Evolutionary conservation across 2,797 vertebrate species (phyloP), one percentile per base, ranked within the genome.

Genomic region (Epinephelus coioides): DNA sequence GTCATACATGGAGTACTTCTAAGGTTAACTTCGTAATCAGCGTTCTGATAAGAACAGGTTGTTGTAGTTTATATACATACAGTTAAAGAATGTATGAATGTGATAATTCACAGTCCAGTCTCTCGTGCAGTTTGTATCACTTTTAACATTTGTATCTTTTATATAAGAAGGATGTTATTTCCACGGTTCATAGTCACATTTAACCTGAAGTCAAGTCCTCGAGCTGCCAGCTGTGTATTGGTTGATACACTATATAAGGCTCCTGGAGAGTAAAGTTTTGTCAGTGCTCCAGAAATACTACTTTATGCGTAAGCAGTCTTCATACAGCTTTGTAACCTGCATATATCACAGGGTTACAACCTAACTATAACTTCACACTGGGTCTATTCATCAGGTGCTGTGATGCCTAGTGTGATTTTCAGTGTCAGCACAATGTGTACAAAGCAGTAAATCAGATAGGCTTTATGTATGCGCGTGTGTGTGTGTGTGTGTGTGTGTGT

Each of bases 381-480:
- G 76, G 81, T 88, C 89, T 91, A 90, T 94, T 93, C 91, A 92
- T 94, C 91, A 92, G 86, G 59, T 84, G 73, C 81, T 71, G 79
- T 93, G 91, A 92, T 86, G 91, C 84, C 80, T 87, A 82, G 85
- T 89, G 82, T 88, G 85, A 92, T 90, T 92, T 88, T 86, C 86
- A 89, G 86, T 92, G 86, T 88, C 90, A 93, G 90, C 91, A 90
- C 85, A 91, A 91, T 89, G 86, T 91, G 91, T 87, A 89, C 85
- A 88, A 79, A 89, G 86, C 85, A 85, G 82, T 92, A 94, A 88
- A 94, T 91, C 90, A 91, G 70, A 86, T 46, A 56, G 59, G 76
- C 62, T 74, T 83, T 84, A 65, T 88, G 86, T 72, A 64, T 76
- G 78, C 21, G 13, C 19, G 54, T 67, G 59, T 62, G 46, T 65